Percentiles rank a stretch among this genome's conserved stretches.
phyloP scores from a whole-genome alignment of 1,140 invertebrate genomes.

The Temnothorax longispinosus region DNA sequence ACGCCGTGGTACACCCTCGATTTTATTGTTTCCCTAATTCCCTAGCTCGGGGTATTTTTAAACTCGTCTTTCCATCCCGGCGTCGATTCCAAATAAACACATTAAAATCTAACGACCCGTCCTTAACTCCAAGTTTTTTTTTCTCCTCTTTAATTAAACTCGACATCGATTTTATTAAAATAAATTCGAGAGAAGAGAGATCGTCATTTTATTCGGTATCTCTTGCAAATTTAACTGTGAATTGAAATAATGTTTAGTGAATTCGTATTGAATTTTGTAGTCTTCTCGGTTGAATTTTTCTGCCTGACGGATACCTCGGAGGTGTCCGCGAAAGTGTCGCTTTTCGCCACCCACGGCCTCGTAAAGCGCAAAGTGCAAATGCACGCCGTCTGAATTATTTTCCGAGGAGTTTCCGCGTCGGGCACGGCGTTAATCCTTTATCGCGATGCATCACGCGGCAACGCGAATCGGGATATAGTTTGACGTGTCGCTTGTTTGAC shows the following conservation, averaged over 20 bases:
- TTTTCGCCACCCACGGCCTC: neutral
- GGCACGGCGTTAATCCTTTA: slow-evolving; percentile 66
- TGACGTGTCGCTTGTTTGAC: slow-evolving; percentile 59
- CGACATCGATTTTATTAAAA: slow-evolving; percentile 1
- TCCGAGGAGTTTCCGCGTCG: slow-evolving; percentile 35
- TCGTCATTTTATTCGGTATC: neutral
- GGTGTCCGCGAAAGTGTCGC: neutral
- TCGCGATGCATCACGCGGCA: slow-evolving; percentile 56
- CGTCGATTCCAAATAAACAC: slow-evolving; percentile 16
- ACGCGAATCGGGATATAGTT: neutral
- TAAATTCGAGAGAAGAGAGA: slow-evolving; percentile 5
- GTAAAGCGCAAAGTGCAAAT: slow-evolving; percentile 28
- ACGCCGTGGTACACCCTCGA: slow-evolving; percentile 40
- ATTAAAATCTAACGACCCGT: neutral
- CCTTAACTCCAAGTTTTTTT: neutral
- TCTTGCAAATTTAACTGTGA: neutral
- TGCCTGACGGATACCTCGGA: no score
- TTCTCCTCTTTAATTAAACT: neutral
- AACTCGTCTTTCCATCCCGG: neutral
- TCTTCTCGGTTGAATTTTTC: slow-evolving; percentile 3
- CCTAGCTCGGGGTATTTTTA: slow-evolving; percentile 37
- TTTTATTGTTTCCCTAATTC: slow-evolving; percentile 60
- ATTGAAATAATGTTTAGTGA: neutral
- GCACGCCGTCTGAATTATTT: slow-evolving; percentile 55
- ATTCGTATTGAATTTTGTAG: neutral